Conservation (phyloP, 2,113 vertebrate genomes). For the Collichthys lucidus region DNA sequence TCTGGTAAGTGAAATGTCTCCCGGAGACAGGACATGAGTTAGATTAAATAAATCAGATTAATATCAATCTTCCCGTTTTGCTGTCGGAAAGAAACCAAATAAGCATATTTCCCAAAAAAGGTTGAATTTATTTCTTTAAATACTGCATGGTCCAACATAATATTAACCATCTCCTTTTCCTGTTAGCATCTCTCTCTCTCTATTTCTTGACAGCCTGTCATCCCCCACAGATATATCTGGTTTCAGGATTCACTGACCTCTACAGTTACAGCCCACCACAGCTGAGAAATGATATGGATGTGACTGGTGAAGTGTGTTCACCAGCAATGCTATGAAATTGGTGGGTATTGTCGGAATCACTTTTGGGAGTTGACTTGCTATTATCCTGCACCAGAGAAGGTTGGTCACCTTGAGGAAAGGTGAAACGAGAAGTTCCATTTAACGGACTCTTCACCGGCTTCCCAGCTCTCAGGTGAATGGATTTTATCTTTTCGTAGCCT, state of each 20-base stretch:
- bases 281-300: conserved; percentile 61
- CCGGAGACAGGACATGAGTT: neutral
- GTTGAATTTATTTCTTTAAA: neutral
- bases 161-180: conserved; percentile 2
- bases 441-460: neutral
- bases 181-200: conserved; percentile 26
- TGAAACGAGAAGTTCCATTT: conserved; percentile 22
- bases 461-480: neutral
- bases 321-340: conserved; percentile 53
- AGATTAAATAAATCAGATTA: no score
- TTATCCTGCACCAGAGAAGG: conserved; percentile 29
- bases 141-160: neutral
- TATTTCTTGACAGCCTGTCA: conserved; percentile 41
- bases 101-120: conserved; percentile 5
- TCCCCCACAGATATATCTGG: conserved; percentile 49
- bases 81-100: neutral
- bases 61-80: neutral
- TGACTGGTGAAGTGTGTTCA: conserved; percentile 60
- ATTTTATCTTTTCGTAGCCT: neutral
- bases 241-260: conserved; percentile 69
- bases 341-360: conserved; percentile 51
- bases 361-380: conserved; percentile 36
- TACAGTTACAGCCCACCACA: conserved; percentile 47
- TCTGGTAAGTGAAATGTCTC: neutral
- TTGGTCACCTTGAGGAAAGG: conserved; percentile 60